These are phyloP conservation scores for Schmidtea mediterranea DNA, from an alignment of 1,140 invertebrate genomes.

Conservation along the genomic window DNA sequence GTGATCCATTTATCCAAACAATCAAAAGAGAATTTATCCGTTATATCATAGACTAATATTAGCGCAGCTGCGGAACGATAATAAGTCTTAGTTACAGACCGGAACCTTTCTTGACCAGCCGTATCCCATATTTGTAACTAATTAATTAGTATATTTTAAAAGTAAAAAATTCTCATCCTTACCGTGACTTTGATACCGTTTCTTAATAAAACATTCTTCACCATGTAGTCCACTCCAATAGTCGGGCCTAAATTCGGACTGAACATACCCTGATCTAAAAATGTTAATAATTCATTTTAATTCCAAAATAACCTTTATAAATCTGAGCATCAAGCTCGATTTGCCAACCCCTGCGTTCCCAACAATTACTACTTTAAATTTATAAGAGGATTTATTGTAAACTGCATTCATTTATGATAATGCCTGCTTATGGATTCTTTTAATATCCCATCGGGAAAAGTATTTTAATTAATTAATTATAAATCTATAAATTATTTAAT, in stretches of 20 bases:
- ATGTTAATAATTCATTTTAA: not conserved
- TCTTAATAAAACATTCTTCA: constrained; percentile 20
- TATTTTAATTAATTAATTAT: no score
- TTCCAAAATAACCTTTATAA: constrained; percentile 17
- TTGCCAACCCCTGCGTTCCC: constrained; percentile 25
- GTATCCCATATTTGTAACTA: constrained; percentile 60
- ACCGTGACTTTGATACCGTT: constrained; percentile 24
- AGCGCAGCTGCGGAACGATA: constrained; percentile 85
- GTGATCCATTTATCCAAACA: constrained; percentile 72
- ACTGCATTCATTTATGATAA: no score
- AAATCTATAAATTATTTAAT: no score
- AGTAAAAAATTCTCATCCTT: constrained; percentile 2
- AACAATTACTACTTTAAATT: constrained; percentile 77
- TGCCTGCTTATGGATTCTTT: no score
- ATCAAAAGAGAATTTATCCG: constrained; percentile 81
- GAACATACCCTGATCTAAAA: constrained; percentile 17
- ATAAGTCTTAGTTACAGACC: constrained; percentile 87
- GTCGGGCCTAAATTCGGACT: constrained; percentile 23
- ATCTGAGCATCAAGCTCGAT: constrained; percentile 22
- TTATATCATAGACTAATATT: constrained; percentile 87
- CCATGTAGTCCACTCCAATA: constrained; percentile 26
- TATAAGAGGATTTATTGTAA: constrained; percentile 31
- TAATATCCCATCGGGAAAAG: no score
- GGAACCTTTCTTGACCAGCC: constrained; percentile 75
- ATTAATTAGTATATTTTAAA: constrained; percentile 2